phyloP scores from a whole-genome alignment of 2,888 invertebrate genomes.

The Sussaba pulchella region DNA sequence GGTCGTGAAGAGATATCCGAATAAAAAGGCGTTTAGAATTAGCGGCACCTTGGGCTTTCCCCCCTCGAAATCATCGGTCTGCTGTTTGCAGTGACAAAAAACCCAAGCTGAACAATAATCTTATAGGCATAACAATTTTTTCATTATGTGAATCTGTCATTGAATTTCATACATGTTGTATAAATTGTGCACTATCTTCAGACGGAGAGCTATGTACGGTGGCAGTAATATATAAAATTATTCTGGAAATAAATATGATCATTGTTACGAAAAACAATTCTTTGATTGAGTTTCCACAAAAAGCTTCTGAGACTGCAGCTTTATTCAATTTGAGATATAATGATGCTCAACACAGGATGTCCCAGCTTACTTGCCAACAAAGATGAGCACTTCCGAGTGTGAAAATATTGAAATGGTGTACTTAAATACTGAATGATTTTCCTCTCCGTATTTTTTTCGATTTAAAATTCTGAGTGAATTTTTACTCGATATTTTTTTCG shows the following conservation, averaged over 20 bases:
- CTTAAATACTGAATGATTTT: no score
- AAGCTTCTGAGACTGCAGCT: no score
- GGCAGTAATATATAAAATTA: slow-evolving; percentile 1
- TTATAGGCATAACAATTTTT: slow-evolving; percentile 38
- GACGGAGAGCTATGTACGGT: slow-evolving; percentile 19
- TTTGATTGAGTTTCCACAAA: no score
- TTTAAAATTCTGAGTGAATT: no score
- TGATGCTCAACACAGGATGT: no score
- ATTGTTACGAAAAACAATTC: no score
- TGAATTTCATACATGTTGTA: slow-evolving; percentile 61
- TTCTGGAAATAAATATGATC: slow-evolving; percentile 9
- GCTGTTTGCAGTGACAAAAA: slow-evolving; percentile 85
- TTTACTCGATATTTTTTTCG: no score
- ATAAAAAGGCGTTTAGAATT: slow-evolving; percentile 76
- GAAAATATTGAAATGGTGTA: no score
- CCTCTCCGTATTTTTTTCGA: no score
- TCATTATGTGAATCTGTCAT: slow-evolving; percentile 30
- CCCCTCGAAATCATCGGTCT: slow-evolving; percentile 85
- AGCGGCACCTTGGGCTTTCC: slow-evolving; percentile 75
- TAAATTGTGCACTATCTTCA: slow-evolving; percentile 60
- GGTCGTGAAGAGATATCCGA: slow-evolving; percentile 79
- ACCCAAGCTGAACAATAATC: slow-evolving; percentile 12
- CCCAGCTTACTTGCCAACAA: no score
- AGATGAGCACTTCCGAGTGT: no score
- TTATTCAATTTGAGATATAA: no score